These are phyloP conservation scores for Thyatira batis DNA, from an alignment of 2,888 invertebrate genomes.

Conservation along the genomic window DNA sequence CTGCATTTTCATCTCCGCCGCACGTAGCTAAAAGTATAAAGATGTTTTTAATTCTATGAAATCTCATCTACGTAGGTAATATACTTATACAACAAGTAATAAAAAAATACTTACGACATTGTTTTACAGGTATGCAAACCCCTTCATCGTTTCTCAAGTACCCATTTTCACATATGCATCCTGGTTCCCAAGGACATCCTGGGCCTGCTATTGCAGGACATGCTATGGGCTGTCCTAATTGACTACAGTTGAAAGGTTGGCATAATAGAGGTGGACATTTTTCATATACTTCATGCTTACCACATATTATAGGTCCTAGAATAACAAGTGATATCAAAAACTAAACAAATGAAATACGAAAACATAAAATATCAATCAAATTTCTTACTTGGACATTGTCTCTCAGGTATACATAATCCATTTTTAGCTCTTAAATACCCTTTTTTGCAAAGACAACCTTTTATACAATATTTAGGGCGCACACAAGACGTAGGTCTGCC, in stretches of 20 bases:
- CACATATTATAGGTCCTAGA: conserved; percentile 16
- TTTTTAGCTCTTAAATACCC: conserved; percentile 35
- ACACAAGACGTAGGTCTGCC: conserved; percentile 22
- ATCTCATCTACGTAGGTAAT: neutral
- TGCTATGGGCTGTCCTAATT: conserved; percentile 27
- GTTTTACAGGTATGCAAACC: conserved; percentile 29
- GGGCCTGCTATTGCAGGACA: conserved; percentile 22
- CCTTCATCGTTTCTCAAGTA: conserved; percentile 26
- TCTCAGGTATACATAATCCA: conserved; percentile 39
- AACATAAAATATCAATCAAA: neutral
- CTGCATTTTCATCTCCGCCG: conserved; percentile 29
- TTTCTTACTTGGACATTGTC: conserved; percentile 31
- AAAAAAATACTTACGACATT: conserved; percentile 33
- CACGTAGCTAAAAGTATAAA: conserved; percentile 21
- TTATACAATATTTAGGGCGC: conserved; percentile 30
- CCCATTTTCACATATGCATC: conserved; percentile 32
- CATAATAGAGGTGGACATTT: conserved; percentile 28
- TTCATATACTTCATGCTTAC: conserved; percentile 28
- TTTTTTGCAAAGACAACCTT: conserved; percentile 44
- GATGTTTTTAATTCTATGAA: neutral
- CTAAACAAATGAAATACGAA: neutral
- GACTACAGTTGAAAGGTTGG: conserved; percentile 26
- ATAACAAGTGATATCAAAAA: neutral
- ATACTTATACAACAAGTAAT: too few relatives aligned
- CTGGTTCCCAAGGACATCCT: conserved; percentile 20